Evolutionary conservation across 2,888 invertebrate genomes (phyloP).

Genomic region (Euphydryas editha): DNA sequence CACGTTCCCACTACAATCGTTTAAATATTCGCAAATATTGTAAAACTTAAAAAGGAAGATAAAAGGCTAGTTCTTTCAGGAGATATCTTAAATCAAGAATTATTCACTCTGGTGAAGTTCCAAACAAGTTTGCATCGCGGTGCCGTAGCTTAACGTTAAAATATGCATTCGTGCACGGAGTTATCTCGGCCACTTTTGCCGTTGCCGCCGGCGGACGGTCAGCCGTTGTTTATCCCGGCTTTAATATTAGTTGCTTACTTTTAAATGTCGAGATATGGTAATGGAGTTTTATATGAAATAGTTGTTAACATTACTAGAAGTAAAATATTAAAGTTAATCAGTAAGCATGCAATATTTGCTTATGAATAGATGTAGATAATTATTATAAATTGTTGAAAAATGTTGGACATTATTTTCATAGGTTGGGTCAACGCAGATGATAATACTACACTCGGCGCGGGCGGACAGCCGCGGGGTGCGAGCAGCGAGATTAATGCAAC

Average conservation of each 20-base stretch:
- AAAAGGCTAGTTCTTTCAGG: constrained; percentile 46
- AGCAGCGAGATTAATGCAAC: constrained; percentile 74
- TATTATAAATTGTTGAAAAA: background rate
- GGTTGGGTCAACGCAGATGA: constrained; percentile 43
- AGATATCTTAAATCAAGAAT: constrained; percentile 68
- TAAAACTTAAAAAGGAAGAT: constrained; percentile 31
- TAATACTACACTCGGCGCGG: constrained; percentile 49
- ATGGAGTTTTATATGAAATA: constrained; percentile 6
- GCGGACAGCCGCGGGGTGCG: constrained; percentile 45
- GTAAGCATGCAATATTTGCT: background rate
- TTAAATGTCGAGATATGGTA: constrained; percentile 40
- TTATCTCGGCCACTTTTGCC: constrained; percentile 74
- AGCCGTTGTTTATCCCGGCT: constrained; percentile 68
- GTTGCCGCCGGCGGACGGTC: constrained; percentile 63
- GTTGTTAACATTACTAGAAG: background rate
- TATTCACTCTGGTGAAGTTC: constrained; percentile 71
- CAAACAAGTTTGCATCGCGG: constrained; percentile 71
- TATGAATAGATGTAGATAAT: background rate
- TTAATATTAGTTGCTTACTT: constrained; percentile 61
- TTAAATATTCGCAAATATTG: constrained; percentile 23
- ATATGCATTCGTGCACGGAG: constrained; percentile 76
- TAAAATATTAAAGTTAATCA: background rate
- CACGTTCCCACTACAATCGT: constrained; percentile 20
- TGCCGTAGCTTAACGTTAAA: constrained; percentile 74
- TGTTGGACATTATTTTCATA: constrained; percentile 8